These are phyloP conservation scores for Nylanderia fulva DNA, from an alignment of 1,140 invertebrate genomes.

Conservation along the genomic window DNA sequence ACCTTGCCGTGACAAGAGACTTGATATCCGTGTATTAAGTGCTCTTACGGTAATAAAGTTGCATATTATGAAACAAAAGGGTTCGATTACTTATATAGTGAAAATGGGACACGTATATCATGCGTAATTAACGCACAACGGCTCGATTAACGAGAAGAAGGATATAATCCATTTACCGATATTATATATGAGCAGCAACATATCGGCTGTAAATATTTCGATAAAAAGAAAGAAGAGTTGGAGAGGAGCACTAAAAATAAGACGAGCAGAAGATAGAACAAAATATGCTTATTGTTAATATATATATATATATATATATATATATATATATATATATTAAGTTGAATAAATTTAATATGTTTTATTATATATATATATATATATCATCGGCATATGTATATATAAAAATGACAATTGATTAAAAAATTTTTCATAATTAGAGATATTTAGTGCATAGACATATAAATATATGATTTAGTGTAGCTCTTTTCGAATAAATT, in stretches of 20 bases:
- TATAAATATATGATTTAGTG: too few species aligned
- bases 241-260: constrained; percentile 35
- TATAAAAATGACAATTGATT: too few species aligned
- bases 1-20: background rate
- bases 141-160: background rate
- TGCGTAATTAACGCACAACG: constrained; percentile 17
- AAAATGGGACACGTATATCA: constrained; percentile 9
- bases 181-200: background rate
- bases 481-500: too few species aligned
- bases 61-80: background rate
- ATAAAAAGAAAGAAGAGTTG: constrained; percentile 7
- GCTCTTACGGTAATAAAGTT: background rate
- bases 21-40: background rate
- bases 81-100: background rate
- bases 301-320: too few species aligned
- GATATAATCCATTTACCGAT: constrained; percentile 52
- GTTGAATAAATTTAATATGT: too few species aligned
- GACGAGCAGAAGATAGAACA: background rate
- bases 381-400: too few species aligned
- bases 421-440: too few species aligned
- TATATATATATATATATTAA: too few species aligned
- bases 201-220: constrained; percentile 31
- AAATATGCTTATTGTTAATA: background rate
- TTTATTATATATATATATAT: too few species aligned
- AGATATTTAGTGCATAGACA: too few species aligned